A percentile compares a stretch with the other conserved stretches of the same genome.
Conservation (phyloP, 2,888 invertebrate species). For the Megastigmus dorsalis region DNA sequence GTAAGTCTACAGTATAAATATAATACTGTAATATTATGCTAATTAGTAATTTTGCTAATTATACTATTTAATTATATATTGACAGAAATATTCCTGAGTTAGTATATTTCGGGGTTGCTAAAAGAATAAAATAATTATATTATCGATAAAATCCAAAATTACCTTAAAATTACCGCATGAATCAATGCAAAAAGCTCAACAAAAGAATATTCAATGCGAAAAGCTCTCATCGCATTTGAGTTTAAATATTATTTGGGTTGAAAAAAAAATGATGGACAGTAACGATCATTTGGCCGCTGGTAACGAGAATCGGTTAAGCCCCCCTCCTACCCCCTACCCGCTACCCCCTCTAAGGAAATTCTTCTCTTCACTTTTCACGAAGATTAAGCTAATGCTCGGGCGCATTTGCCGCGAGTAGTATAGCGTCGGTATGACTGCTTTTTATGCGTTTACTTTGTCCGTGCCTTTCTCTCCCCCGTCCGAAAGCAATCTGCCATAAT, state of each 20-base stretch:
- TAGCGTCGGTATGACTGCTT: conserved; percentile 12
- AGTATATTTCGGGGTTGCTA: no score
- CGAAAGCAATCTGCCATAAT: conserved; percentile 58
- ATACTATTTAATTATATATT: no score
- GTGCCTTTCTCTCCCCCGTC: conserved; percentile 6
- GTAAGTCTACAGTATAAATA: no score
- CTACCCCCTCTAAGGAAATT: conserved; percentile 26
- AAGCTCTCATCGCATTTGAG: neutral
- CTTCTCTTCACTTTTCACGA: conserved; percentile 44
- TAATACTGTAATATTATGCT: no score
- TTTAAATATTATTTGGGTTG: neutral
- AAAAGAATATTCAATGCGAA: neutral
- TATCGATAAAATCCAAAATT: neutral
- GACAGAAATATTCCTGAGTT: no score
- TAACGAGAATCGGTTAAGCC: conserved; percentile 38
- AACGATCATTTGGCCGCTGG: conserved; percentile 23
- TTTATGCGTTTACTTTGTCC: conserved; percentile 48
- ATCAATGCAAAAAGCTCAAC: neutral
- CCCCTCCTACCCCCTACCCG: no score
- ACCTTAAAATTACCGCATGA: no score
- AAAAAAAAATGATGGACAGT: neutral
- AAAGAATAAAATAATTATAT: neutral
- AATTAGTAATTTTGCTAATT: no score
- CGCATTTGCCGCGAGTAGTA: conserved; percentile 56
- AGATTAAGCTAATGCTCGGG: conserved; percentile 63